phyloP scores from a whole-genome alignment of 1,140 invertebrate species.

The Microvelia longipes region DNA sequence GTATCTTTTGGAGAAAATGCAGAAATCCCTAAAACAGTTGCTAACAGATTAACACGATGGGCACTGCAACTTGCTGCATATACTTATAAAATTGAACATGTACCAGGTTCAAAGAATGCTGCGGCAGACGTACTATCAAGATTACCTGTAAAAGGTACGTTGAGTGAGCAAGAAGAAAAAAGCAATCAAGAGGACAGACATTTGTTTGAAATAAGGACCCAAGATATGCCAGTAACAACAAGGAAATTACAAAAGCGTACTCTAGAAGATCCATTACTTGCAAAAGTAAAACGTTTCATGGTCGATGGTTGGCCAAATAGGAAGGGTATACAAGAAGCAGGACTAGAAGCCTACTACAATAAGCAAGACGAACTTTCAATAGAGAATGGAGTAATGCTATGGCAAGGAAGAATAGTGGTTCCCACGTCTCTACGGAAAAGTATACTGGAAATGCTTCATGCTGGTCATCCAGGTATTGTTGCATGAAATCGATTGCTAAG shows the following conservation, averaged over 20 bases:
- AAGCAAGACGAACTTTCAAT: neutral
- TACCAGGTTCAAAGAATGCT: neutral
- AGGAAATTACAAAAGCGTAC: neutral
- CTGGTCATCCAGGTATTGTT: neutral
- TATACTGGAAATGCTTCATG: neutral
- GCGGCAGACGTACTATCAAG: neutral
- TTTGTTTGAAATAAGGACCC: neutral
- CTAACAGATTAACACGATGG: neutral
- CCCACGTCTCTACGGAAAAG: neutral
- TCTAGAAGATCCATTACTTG: neutral
- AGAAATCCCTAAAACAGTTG: neutral
- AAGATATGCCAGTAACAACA: neutral
- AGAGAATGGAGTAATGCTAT: neutral
- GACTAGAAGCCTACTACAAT: neutral
- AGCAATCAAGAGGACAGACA: neutral
- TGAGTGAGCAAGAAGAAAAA: neutral
- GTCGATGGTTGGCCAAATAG: neutral
- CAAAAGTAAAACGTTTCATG: neutral
- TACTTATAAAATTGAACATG: neutral
- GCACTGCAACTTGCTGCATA: neutral
- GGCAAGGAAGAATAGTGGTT: neutral
- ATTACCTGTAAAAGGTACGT: neutral
- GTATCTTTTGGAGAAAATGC: neutral
- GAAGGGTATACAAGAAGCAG: neutral
- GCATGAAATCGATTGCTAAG: neutral